Conservation (phyloP, 2,113 vertebrate genomes). For the Heptranchias perlo region DNA sequence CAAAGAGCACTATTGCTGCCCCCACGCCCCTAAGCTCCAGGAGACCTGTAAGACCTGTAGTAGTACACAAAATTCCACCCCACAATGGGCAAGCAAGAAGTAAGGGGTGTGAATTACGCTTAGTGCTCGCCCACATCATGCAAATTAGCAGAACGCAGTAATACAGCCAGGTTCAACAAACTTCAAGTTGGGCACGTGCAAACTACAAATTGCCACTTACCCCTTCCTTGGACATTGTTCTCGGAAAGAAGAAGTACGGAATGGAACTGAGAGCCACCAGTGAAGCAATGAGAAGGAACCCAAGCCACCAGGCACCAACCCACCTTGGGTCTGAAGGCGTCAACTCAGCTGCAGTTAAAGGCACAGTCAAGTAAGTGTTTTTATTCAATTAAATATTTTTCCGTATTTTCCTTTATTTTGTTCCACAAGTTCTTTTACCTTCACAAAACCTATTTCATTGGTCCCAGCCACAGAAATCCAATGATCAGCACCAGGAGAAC, state of each 20-base stretch:
- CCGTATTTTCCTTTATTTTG: neutral
- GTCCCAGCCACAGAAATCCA: neutral
- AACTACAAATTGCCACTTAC: neutral
- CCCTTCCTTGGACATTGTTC: neutral
- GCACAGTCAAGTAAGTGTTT: neutral
- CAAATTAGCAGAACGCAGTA: neutral
- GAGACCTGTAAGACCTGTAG: neutral
- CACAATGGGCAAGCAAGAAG: neutral
- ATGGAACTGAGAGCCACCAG: conserved; percentile 1
- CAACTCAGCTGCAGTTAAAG: neutral
- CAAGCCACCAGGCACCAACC: neutral
- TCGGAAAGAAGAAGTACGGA: conserved; percentile 14
- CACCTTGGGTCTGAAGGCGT: neutral
- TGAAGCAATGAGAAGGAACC: neutral
- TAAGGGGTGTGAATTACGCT: neutral
- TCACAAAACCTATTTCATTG: neutral
- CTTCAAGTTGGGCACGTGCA: neutral
- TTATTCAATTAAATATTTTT: neutral
- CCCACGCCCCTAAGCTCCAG: neutral
- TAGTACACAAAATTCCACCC: neutral
- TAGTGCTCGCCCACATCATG: neutral
- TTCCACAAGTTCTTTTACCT: neutral
- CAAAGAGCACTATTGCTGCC: neutral
- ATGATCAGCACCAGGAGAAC: neutral
- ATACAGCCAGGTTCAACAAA: conserved; percentile 3